Conservation (phyloP, 2,797 vertebrate species). For the Stomatorhinus walkeri region DNA sequence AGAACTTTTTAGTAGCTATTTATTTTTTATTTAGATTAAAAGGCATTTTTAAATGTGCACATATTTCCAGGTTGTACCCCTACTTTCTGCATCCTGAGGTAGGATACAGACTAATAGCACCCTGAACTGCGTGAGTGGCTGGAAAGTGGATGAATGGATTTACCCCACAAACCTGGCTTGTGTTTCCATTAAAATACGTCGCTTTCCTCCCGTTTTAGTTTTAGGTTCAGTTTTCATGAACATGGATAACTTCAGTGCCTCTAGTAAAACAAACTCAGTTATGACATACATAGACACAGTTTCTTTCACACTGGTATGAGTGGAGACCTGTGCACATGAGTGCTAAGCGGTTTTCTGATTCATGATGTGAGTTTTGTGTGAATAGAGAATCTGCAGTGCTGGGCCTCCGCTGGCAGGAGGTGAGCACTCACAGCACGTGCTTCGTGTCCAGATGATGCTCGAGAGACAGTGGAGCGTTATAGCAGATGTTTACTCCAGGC, state of each 20-base stretch:
- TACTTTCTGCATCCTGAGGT: not conserved
- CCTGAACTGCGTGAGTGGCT: not conserved
- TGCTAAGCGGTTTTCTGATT: not conserved
- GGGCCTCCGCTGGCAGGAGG: not conserved
- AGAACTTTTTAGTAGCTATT: not conserved
- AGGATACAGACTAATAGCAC: not conserved
- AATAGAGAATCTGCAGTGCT: not conserved
- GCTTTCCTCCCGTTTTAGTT: not conserved
- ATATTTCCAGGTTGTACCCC: not conserved
- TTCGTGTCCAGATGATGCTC: not conserved
- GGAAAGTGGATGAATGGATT: not conserved
- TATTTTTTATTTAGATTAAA: not conserved
- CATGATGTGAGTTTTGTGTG: not conserved
- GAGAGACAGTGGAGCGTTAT: not conserved
- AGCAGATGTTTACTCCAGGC: not conserved
- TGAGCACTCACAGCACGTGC: not conserved
- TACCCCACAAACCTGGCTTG: not conserved
- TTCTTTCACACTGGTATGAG: not conserved
- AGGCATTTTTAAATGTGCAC: not conserved
- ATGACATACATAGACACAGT: not conserved
- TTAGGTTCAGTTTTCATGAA: not conserved
- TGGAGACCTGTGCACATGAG: not conserved
- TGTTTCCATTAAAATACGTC: not conserved
- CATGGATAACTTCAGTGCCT: not conserved
- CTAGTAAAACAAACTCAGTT: not conserved